These are phyloP conservation scores for Coracias cyanogaster DNA, from an alignment of 2,797 vertebrate species.

Conservation along the genomic window DNA sequence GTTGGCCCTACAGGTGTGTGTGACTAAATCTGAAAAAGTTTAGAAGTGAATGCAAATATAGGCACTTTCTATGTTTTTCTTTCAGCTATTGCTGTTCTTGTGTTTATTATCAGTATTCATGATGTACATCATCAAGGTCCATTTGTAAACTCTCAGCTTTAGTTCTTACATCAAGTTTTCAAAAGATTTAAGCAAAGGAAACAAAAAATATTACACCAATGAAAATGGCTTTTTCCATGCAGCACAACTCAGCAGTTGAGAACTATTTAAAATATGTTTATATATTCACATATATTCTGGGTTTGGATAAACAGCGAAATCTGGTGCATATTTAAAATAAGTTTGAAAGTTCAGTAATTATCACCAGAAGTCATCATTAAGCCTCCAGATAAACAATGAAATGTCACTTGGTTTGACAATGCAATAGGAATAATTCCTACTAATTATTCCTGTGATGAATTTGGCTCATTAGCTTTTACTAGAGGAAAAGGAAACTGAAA, in stretches of 20 bases:
- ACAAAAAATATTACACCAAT: background rate
- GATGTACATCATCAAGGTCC: background rate
- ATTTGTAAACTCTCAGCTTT: background rate
- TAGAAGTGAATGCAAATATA: background rate
- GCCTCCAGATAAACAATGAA: conserved; percentile 19
- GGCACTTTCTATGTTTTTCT: background rate
- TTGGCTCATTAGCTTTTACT: conserved; percentile 18
- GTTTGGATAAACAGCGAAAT: conserved; percentile 27
- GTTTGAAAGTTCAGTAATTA: conserved; percentile 33
- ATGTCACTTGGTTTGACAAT: conserved; percentile 5
- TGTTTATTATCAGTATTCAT: background rate
- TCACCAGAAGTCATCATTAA: conserved; percentile 32
- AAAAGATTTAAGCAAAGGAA: background rate
- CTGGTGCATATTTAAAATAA: conserved; percentile 1
- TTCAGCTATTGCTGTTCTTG: background rate
- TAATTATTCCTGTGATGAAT: conserved; percentile 45
- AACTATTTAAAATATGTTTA: conserved; percentile 29
- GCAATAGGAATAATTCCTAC: conserved; percentile 32
- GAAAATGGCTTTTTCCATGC: background rate
- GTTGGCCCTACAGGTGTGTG: background rate
- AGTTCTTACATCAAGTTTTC: background rate
- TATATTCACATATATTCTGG: background rate
- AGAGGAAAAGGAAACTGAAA: conserved; percentile 27
- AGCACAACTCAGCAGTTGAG: background rate
- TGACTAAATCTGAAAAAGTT: background rate